Conservation (phyloP, 2,113 vertebrate species). For the Syrmaticus mikado region DNA sequence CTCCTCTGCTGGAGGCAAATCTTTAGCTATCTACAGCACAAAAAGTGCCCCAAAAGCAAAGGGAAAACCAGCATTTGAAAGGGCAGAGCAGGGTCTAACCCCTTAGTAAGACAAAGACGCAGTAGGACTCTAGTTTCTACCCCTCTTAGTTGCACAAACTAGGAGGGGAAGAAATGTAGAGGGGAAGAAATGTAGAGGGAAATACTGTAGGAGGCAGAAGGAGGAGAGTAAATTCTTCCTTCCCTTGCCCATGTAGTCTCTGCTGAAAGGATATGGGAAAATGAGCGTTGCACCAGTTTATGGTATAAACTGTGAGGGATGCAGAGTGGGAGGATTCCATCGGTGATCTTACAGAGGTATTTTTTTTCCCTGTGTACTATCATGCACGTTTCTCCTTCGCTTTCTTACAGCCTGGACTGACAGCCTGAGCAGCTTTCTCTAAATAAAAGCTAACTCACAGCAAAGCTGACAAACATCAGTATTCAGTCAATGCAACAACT, state of each 20-base stretch:
- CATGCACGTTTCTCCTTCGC: not conserved
- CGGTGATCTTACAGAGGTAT: not conserved
- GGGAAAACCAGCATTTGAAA: not conserved
- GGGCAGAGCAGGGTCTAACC: not conserved
- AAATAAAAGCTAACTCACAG: not conserved
- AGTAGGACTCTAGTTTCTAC: not conserved
- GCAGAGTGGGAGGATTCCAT: not conserved
- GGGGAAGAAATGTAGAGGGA: not conserved
- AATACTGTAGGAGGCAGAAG: not conserved
- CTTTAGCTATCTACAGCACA: not conserved
- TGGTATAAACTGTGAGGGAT: not conserved
- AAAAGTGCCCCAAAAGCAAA: not conserved
- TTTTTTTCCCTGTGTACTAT: not conserved
- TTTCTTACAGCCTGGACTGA: not conserved
- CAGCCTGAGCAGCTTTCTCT: not conserved
- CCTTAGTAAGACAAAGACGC: not conserved
- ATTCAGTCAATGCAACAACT: not conserved
- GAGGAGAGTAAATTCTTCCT: not conserved
- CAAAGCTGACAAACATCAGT: not conserved
- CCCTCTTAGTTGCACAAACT: not conserved
- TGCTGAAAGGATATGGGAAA: not conserved
- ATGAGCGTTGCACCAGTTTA: not conserved
- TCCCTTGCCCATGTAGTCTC: not conserved
- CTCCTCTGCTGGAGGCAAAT: not conserved
- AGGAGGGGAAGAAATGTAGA: not conserved